phyloP scores from a whole-genome alignment of 1,140 invertebrate species.

The Zaprionus inermis region DNA sequence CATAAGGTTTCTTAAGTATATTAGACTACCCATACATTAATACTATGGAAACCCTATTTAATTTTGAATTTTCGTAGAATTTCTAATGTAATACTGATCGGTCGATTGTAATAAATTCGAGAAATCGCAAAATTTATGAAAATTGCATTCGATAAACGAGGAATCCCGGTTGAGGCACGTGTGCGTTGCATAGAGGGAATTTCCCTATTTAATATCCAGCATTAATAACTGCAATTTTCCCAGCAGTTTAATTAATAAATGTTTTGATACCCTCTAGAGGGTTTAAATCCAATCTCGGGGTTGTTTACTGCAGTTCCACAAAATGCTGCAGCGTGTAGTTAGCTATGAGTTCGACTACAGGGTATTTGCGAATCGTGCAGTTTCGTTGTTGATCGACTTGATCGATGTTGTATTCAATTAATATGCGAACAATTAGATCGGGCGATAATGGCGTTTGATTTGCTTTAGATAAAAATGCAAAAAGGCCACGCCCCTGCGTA shows the following conservation, averaged over 20 bases:
- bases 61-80: background rate
- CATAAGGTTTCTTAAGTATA: too few relatives aligned
- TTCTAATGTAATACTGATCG: background rate
- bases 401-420: conserved; percentile 27
- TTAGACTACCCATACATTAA: too few relatives aligned
- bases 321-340: too few relatives aligned
- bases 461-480: conserved; percentile 51
- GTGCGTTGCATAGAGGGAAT: conserved; percentile 19
- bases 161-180: conserved; percentile 28
- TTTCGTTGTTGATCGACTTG: too few relatives aligned
- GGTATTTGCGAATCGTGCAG: conserved; percentile 7
- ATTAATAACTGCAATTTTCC: conserved; percentile 12
- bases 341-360: background rate
- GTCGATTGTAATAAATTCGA: background rate
- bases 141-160: background rate
- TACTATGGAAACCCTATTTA: background rate
- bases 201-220: conserved; percentile 18
- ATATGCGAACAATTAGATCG: conserved; percentile 40
- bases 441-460: conserved; percentile 33
- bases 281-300: too few relatives aligned
- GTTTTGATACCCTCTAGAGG: conserved; percentile 2
- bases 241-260: conserved; percentile 16
- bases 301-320: too few relatives aligned
- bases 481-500: conserved; percentile 14
- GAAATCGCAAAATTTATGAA: background rate